phyloP scores from a whole-genome alignment of 2,888 invertebrate species.

The Eupeodes luniger region DNA sequence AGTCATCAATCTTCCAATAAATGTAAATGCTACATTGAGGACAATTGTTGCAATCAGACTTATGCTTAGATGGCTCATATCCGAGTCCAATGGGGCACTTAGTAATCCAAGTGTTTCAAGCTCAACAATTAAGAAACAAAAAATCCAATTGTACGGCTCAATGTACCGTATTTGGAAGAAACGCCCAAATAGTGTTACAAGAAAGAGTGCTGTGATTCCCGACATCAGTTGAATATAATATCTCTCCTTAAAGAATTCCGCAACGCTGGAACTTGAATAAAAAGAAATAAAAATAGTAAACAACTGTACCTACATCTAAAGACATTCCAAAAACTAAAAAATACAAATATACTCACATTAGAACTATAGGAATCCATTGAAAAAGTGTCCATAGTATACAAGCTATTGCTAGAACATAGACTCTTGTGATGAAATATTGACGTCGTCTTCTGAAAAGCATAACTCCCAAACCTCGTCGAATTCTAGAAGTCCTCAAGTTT shows the following conservation, averaged over 20 bases:
- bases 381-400: conserved; percentile 4
- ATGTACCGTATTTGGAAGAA: conserved; percentile 38
- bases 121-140: conserved; percentile 42
- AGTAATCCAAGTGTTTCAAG: conserved; percentile 17
- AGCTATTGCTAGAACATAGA: conserved; percentile 22
- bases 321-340: too few species aligned
- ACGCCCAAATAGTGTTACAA: conserved; percentile 11
- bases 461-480: not conserved
- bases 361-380: conserved; percentile 46
- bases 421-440: conserved; percentile 2
- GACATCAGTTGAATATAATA: conserved; percentile 8
- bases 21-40: not conserved
- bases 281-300: not conserved
- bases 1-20: conserved; percentile 20
- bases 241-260: conserved; percentile 1
- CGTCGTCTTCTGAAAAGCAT: conserved; percentile 15
- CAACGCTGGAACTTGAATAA: conserved; percentile 3
- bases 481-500: not conserved
- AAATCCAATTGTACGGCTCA: conserved; percentile 35
- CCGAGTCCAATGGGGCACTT: conserved; percentile 1
- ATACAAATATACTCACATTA: conserved; percentile 32
- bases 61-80: not conserved
- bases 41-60: conserved; percentile 1
- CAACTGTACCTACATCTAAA: not conserved
- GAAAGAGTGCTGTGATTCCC: not conserved